Percentiles rank a stretch among this genome's conserved stretches.
Conservation (phyloP, 2,888 invertebrate species). For the Mimas tiliae region DNA sequence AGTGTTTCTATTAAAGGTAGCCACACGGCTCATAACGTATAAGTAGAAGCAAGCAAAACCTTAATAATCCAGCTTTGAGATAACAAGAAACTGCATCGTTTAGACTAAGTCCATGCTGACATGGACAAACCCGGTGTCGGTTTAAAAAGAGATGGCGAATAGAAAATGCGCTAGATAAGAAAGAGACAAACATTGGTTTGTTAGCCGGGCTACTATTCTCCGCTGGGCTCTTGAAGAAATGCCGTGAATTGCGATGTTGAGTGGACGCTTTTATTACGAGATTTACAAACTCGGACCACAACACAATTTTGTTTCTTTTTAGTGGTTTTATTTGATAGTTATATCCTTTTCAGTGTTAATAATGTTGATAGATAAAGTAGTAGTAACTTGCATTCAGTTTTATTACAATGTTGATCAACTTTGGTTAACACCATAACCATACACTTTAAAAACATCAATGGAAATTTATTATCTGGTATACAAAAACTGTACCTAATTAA, state of each 20-base stretch:
- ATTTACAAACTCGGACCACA: constrained; percentile 51
- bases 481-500: too few relatives aligned
- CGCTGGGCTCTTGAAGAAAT: constrained; percentile 50
- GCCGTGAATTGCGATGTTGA: constrained; percentile 56
- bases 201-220: constrained; percentile 44
- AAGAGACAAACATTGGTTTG: constrained; percentile 50
- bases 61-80: constrained; percentile 55
- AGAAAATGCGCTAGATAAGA: constrained; percentile 46
- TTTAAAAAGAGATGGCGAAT: constrained; percentile 53
- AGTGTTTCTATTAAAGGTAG: constrained; percentile 31
- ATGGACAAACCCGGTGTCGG: constrained; percentile 46
- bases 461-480: too few relatives aligned
- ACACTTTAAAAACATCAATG: too few relatives aligned
- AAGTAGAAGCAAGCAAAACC: constrained; percentile 46
- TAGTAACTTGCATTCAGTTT: not conserved
- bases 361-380: not conserved
- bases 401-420: not conserved
- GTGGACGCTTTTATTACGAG: constrained; percentile 60
- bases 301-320: constrained; percentile 41
- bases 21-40: constrained; percentile 27
- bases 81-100: constrained; percentile 62
- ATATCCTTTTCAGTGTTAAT: constrained; percentile 22
- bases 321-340: constrained; percentile 19
- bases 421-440: too few relatives aligned
- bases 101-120: constrained; percentile 54